These are phyloP conservation scores for Patella depressa DNA, from an alignment of 2,888 invertebrate species.

Conservation along the genomic window DNA sequence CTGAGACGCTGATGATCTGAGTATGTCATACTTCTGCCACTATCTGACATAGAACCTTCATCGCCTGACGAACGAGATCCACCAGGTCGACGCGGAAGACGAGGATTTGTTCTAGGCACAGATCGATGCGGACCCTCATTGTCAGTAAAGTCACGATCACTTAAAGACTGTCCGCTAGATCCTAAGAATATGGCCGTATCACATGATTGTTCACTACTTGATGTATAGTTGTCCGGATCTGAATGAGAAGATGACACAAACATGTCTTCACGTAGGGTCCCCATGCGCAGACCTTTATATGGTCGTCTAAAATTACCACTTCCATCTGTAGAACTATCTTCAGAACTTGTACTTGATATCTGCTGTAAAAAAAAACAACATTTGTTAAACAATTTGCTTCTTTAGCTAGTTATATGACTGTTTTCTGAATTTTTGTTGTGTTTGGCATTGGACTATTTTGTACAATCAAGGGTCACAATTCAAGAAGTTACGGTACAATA, in stretches of 20 bases:
- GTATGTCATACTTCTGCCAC: slow-evolving; percentile 52
- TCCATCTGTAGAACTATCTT: slow-evolving; percentile 71
- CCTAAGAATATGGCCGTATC: slow-evolving; percentile 94
- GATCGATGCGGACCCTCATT: slow-evolving; percentile 69
- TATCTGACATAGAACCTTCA: slow-evolving; percentile 63
- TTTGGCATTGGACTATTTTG: too few species aligned
- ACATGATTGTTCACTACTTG: slow-evolving; percentile 96
- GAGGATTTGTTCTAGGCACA: slow-evolving; percentile 64
- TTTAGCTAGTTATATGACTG: too few species aligned
- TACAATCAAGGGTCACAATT: too few species aligned
- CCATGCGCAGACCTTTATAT: slow-evolving; percentile 68
- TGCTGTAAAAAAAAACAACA: slow-evolving; percentile 34
- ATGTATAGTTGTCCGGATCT: slow-evolving; percentile 72
- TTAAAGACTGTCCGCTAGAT: slow-evolving; percentile 66
- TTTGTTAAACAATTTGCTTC: too few species aligned
- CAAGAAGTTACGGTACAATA: too few species aligned
- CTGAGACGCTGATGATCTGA: slow-evolving; percentile 33
- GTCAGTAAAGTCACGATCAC: slow-evolving; percentile 70
- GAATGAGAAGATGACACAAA: slow-evolving; percentile 59
- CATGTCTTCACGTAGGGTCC: slow-evolving; percentile 67
- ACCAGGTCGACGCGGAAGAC: slow-evolving; percentile 61
- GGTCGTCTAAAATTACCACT: slow-evolving; percentile 57
- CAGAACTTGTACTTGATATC: slow-evolving; percentile 73
- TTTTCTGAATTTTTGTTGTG: too few species aligned
- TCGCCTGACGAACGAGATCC: slow-evolving; percentile 66